These are phyloP conservation scores for Sesamia nonagrioides DNA, from an alignment of 1,140 invertebrate genomes.

Conservation along the genomic window DNA sequence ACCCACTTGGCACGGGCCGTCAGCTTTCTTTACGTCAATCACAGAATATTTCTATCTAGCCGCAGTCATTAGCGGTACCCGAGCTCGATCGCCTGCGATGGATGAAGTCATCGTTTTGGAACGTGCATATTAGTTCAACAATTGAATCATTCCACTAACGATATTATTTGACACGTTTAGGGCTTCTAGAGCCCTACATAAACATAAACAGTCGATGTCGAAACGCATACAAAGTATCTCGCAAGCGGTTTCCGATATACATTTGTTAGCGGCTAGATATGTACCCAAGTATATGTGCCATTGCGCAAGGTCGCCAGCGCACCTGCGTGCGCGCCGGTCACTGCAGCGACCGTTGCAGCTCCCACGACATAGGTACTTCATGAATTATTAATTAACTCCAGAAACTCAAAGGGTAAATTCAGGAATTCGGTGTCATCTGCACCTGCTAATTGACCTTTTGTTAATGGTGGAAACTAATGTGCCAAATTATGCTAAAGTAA, in stretches of 20 bases:
- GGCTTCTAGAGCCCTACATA: no score
- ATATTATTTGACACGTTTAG: constrained; percentile 53
- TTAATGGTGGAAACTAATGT: not conserved
- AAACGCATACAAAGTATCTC: constrained; percentile 71
- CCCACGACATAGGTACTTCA: constrained; percentile 64
- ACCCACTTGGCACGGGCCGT: constrained; percentile 75
- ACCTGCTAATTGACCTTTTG: constrained; percentile 59
- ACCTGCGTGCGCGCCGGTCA: constrained; percentile 66
- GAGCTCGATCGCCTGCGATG: constrained; percentile 53
- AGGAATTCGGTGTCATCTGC: constrained; percentile 57
- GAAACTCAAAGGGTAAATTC: constrained; percentile 57
- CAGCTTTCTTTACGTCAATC: constrained; percentile 76
- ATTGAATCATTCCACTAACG: constrained; percentile 55
- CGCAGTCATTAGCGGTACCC: constrained; percentile 56
- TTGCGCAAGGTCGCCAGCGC: constrained; percentile 76
- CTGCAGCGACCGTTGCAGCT: constrained; percentile 71
- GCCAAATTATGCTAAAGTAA: not conserved
- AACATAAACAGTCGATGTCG: constrained; percentile 62
- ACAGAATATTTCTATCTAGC: constrained; percentile 71
- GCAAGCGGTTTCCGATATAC: constrained; percentile 73
- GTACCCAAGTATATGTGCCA: constrained; percentile 66
- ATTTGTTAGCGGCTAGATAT: constrained; percentile 65
- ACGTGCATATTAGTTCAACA: constrained; percentile 56
- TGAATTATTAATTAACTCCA: constrained; percentile 65
- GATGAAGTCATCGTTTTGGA: constrained; percentile 68